Base-by-base conservation (phyloP, 1,140 invertebrate species). In the Prorops nasuta region DNA sequence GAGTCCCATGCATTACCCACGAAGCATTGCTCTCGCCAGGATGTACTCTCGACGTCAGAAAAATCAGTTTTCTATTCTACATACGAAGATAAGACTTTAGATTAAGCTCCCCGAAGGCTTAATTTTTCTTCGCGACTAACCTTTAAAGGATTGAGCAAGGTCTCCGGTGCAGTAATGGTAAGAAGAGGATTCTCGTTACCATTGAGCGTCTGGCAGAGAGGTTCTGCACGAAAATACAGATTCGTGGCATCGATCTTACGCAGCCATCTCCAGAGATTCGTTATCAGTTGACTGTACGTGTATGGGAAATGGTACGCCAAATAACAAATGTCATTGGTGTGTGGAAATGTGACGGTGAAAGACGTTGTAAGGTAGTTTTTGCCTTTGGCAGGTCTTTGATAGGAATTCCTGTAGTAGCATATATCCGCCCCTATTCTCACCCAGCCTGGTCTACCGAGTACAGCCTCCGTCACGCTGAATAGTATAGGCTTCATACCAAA, bases 401-500 rank as follows among this genome's bases (percentile, higher is more conserved):
- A 87, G 54, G 80, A 83, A 64, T 88, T 88, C 42, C 80, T 76
- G 72, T 90, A 93, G 72, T 95, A 96, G 66, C 89, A 92, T 49
- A 95, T 89, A 47, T 91, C 84, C 1, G 79, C 78, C 2, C 91
- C 92, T 10, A 77, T 78, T 58, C 91, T 74, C 0, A 82, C 65
- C 93, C 93, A 96, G 20, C 84, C 84, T 36, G 82, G 75, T 58
- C 80, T 79, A 34, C 86, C 86, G 22, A 81, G 59, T 36, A 84
- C 71, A 1, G 88, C 83, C 56, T 91, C 88, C 42, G 74, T 81
- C 3, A 92, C 88, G 19, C 91, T 94, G 74, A 89, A 95, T 66
- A 95, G 73, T n/a, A 95, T 83, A 21, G 93, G 93, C 67, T 92
- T 90, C 92, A 95, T 94, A 10, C 92, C 92, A 73, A 87, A 89